Evolutionary conservation across 2,113 vertebrate species (phyloP), one percentile per base, ranked within the genome.

Genomic region (Zosterops lateralis): DNA sequence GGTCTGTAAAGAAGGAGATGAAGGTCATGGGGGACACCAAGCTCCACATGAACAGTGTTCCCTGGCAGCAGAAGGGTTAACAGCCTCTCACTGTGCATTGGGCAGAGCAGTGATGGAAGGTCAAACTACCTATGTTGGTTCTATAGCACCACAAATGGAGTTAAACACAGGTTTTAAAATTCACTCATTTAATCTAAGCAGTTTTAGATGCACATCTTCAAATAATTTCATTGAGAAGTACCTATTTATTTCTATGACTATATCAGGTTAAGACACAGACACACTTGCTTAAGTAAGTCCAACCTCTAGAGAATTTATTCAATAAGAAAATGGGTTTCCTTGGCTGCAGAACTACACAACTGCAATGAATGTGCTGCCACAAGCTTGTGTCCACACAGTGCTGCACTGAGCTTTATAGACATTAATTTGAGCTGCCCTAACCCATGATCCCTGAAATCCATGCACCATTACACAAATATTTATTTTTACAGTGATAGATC

Each of bases 1-100:
- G 12, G 4, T 51, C 26, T 87, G 20, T 25, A 57, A 32, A 29
- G 26, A 64, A 84, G 29, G 24, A 34, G 18, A 13, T 45, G 28
- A 17, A 36, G 28, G 17, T 44, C 26, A 5, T 53, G 17, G 18
- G 13, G n/a, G 31, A 40, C 31, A 57, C 28, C 22, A 68, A 44
- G 11, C 6, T 77, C 8, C 38, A 8, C 9, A 6, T 19, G 34
- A 84, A 19, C 2, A 7, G 12, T 0, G 0, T 26, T 51, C 7
- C 29, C 14, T 34, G 47, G 36, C 4, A 29, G 18, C 5, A n/a
- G 24, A 62, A 54, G 25, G 2, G 12, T 36, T 9, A 58, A 17
- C 6, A 71, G 6, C 47, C 10, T 53, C 25, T 17, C 0, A 0
- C 9, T 38, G 36, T 38, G 19, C 10, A 7, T 31, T 48, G 44